A percentile compares a stretch with the other conserved stretches of the same genome.
Conservation (phyloP, 2,797 vertebrate species). For the Dendrocincla tyrannina region DNA sequence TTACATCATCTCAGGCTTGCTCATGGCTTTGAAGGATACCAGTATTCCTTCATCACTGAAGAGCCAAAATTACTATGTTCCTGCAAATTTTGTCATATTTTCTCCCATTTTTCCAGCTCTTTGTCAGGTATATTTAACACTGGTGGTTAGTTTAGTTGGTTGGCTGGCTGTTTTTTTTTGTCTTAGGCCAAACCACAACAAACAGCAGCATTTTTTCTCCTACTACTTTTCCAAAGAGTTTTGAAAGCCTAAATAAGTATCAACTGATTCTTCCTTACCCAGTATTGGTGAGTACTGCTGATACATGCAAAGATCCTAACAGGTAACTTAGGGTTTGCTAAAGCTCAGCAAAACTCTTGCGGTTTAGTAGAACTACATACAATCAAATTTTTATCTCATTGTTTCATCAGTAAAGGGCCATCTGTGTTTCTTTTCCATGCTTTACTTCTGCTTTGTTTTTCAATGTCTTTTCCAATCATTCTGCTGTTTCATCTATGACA, state of each 20-base stretch:
- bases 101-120: neutral
- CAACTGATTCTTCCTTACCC: neutral
- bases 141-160: fast-evolving
- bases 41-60: neutral
- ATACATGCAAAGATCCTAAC: neutral
- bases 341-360: neutral
- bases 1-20: neutral
- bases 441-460: conserved; percentile 40
- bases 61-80: neutral
- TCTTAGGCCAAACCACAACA: neutral
- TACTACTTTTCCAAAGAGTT: neutral
- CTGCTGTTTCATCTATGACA: conserved; percentile 10
- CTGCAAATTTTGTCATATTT: neutral
- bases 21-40: neutral
- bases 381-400: conserved; percentile 39
- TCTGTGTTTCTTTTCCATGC: conserved; percentile 1
- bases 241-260: neutral
- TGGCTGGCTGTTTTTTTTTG: neutral
- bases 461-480: conserved; percentile 54
- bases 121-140: neutral
- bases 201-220: neutral
- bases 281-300: neutral
- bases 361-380: conserved; percentile 3
- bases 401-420: conserved; percentile 42
- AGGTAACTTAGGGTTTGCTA: neutral